Conservation (phyloP, 1,140 invertebrate genomes). For the Agrypnia vestita region DNA sequence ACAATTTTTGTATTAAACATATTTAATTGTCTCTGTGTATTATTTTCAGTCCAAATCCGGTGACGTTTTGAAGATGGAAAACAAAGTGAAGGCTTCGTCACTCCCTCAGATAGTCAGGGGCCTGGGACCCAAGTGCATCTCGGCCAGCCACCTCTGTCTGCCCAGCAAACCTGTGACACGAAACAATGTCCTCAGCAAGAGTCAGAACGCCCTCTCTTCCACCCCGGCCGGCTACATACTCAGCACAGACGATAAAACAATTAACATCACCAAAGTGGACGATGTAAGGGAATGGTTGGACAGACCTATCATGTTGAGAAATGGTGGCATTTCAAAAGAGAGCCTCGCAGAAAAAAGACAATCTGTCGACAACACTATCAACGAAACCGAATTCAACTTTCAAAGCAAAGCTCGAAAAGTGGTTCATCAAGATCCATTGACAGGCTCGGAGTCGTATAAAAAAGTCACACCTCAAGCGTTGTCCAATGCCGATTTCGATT, state of each 20-base stretch:
- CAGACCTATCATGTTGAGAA: slow-evolving; percentile 64
- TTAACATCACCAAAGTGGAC: slow-evolving; percentile 68
- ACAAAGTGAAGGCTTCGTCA: slow-evolving; percentile 27
- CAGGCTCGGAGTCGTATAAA: slow-evolving; percentile 46
- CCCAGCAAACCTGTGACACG: slow-evolving; percentile 58
- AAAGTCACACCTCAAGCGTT: slow-evolving; percentile 26
- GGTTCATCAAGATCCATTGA: slow-evolving; percentile 50
- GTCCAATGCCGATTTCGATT: slow-evolving; percentile 24
- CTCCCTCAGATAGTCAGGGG: slow-evolving; percentile 42
- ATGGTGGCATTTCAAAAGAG: slow-evolving; percentile 53
- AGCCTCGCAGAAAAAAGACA: slow-evolving; percentile 54
- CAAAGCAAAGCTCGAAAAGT: slow-evolving; percentile 63
- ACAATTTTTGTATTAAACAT: not conserved
- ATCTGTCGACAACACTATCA: slow-evolving; percentile 50
- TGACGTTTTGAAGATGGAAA: slow-evolving; percentile 54
- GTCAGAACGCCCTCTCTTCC: slow-evolving; percentile 61
- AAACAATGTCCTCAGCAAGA: slow-evolving; percentile 59
- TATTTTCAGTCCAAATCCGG: slow-evolving; percentile 64
- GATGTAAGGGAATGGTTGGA: slow-evolving; percentile 70
- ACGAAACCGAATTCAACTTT: slow-evolving; percentile 49
- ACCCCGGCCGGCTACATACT: slow-evolving; percentile 69
- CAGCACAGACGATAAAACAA: slow-evolving; percentile 63
- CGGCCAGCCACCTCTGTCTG: slow-evolving; percentile 64
- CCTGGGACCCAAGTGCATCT: slow-evolving; percentile 65
- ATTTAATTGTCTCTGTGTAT: not conserved